These are phyloP conservation scores for Stenchaetothrips biformis DNA, from an alignment of 2,888 invertebrate species.

Conservation along the genomic window DNA sequence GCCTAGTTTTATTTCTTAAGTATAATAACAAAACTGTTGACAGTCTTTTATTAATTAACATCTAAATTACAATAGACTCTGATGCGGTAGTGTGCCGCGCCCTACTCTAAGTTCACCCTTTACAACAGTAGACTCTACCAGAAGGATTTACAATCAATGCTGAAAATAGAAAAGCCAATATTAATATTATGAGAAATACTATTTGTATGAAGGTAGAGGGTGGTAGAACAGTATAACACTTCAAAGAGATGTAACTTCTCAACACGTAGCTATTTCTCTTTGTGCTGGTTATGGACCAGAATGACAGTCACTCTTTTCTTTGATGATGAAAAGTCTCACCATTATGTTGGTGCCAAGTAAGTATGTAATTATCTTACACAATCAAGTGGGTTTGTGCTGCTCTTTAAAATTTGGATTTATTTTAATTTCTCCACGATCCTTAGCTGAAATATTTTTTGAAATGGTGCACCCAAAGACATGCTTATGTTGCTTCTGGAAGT, in stretches of 20 bases:
- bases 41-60: constrained; percentile 39
- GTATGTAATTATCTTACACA: too few species aligned
- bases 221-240: not conserved
- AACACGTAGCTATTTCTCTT: too few species aligned
- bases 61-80: constrained; percentile 39
- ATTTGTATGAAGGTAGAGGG: constrained; percentile 2
- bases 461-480: too few species aligned
- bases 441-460: too few species aligned
- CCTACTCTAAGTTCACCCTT: constrained; percentile 13
- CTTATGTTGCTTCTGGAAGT: too few species aligned
- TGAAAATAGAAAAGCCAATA: constrained; percentile 26
- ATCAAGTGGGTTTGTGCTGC: too few species aligned
- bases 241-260: not conserved
- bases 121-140: constrained; percentile 13
- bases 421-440: too few species aligned
- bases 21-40: constrained; percentile 40
- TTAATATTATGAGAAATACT: constrained; percentile 29
- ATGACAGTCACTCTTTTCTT: too few species aligned
- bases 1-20: constrained; percentile 39
- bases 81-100: constrained; percentile 35
- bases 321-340: too few species aligned
- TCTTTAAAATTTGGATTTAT: too few species aligned
- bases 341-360: too few species aligned
- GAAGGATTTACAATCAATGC: constrained; percentile 11
- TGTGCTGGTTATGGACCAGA: too few species aligned